Evolutionary conservation across 2,888 invertebrate species (phyloP).

Genomic region (Lypha dubia): DNA sequence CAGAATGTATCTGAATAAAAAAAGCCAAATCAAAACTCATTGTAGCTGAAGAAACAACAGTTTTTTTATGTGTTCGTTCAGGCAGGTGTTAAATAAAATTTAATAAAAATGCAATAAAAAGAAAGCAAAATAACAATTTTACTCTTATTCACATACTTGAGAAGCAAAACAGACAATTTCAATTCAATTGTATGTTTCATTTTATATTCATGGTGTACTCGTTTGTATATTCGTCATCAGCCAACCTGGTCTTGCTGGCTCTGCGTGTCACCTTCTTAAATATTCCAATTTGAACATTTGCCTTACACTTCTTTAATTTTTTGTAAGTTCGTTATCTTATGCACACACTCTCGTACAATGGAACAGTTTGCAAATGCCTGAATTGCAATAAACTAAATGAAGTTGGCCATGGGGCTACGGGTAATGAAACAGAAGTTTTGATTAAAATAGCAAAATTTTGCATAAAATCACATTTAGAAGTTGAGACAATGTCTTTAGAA

Average conservation of each 20-base stretch:
- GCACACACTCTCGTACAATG: neutral
- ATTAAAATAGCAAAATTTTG: neutral
- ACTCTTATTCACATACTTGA: slow-evolving; percentile 43
- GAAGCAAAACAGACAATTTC: slow-evolving; percentile 54
- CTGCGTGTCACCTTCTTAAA: slow-evolving; percentile 11
- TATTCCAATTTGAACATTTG: slow-evolving; percentile 35
- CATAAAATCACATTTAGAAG: no score
- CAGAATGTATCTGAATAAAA: slow-evolving; percentile 7
- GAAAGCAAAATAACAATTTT: slow-evolving; percentile 18
- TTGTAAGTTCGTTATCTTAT: neutral
- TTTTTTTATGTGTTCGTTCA: slow-evolving; percentile 14
- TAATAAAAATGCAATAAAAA: slow-evolving; percentile 43
- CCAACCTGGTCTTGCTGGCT: slow-evolving; percentile 6
- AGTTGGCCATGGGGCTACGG: slow-evolving; percentile 23
- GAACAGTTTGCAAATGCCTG: slow-evolving; percentile 57
- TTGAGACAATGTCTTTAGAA: no score
- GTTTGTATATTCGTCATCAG: slow-evolving; percentile 35
- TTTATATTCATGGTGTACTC: slow-evolving; percentile 65
- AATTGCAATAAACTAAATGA: slow-evolving; percentile 66
- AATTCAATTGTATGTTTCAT: slow-evolving; percentile 68
- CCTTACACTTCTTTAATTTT: slow-evolving; percentile 35
- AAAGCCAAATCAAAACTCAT: neutral
- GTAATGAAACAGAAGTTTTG: slow-evolving; percentile 1
- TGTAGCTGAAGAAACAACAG: slow-evolving; percentile 15
- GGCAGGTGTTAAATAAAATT: slow-evolving; percentile 1